Evolutionary conservation across 2,888 invertebrate species (phyloP).

Genomic region (Micoletzkya japonica): DNA sequence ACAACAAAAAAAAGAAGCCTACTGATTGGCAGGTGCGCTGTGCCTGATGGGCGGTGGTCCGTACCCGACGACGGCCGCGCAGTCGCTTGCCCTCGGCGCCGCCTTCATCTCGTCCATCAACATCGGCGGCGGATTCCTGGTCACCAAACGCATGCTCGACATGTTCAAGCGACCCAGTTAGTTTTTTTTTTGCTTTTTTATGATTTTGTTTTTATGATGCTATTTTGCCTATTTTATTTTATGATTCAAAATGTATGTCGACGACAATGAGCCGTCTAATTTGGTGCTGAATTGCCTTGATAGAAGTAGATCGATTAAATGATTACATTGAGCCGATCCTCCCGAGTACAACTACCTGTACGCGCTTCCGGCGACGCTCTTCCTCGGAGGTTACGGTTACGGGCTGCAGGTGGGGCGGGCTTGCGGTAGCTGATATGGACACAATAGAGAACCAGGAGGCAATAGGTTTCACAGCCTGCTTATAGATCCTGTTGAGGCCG

Average conservation of each 20-base stretch:
- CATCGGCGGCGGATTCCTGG: conserved; percentile 86
- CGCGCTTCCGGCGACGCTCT: conserved; percentile 72
- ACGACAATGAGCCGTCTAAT: too few species aligned
- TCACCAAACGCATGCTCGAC: conserved; percentile 87
- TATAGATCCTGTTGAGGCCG: too few species aligned
- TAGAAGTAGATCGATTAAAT: too few species aligned
- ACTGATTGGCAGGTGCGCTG: conserved; percentile 75
- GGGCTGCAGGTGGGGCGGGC: conserved; percentile 63
- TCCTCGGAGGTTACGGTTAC: conserved; percentile 66
- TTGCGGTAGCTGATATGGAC: too few species aligned
- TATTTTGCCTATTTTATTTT: too few species aligned
- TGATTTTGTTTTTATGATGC: neutral
- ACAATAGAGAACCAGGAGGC: too few species aligned
- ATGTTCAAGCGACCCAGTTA: conserved; percentile 76
- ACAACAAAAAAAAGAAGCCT: neutral
- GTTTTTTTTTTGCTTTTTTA: neutral
- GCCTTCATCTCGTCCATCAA: conserved; percentile 85
- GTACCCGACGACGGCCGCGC: conserved; percentile 71
- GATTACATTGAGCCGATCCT: conserved; percentile 73
- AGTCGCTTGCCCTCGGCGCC: conserved; percentile 79
- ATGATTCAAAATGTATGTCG: too few species aligned
- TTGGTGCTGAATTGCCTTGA: too few species aligned
- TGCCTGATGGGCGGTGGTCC: conserved; percentile 78
- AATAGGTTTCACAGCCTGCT: too few species aligned
- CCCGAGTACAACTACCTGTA: conserved; percentile 83